These are phyloP conservation scores for Phataginus tetradactyla DNA, from an alignment of 2,797 vertebrate species.

Conservation along the genomic window DNA sequence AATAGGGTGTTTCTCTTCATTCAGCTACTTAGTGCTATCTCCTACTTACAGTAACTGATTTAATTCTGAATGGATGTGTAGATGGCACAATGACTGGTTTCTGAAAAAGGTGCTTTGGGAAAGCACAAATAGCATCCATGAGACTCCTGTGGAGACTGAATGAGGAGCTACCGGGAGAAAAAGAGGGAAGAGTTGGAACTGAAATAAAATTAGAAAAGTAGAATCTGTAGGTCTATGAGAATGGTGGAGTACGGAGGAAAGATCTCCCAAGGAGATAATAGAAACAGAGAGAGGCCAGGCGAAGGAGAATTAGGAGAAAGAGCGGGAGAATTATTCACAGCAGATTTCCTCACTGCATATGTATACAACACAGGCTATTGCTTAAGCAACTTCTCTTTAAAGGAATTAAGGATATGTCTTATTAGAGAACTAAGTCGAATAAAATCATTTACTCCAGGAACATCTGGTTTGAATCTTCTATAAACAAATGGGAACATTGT, in stretches of 20 bases:
- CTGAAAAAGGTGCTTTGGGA: neutral
- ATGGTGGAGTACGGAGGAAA: neutral
- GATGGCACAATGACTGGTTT: neutral
- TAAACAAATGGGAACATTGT: neutral
- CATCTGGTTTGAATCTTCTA: neutral
- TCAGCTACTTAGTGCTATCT: neutral
- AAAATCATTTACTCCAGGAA: neutral
- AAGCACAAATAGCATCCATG: neutral
- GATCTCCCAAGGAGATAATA: neutral
- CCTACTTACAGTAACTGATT: neutral
- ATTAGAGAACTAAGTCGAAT: neutral
- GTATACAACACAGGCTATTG: neutral
- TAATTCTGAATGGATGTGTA: neutral
- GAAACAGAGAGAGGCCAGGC: neutral
- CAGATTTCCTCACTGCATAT: neutral
- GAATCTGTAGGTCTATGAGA: neutral
- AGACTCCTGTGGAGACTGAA: neutral
- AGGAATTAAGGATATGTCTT: slow-evolving; percentile 4
- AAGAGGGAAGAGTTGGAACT: neutral
- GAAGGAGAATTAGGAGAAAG: neutral
- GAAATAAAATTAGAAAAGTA: neutral
- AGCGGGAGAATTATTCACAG: neutral
- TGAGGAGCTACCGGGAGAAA: neutral
- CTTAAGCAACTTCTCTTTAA: neutral
- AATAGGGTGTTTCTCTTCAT: neutral